phyloP scores from a whole-genome alignment of 2,888 invertebrate species.

The Gnatocerus cornutus region DNA sequence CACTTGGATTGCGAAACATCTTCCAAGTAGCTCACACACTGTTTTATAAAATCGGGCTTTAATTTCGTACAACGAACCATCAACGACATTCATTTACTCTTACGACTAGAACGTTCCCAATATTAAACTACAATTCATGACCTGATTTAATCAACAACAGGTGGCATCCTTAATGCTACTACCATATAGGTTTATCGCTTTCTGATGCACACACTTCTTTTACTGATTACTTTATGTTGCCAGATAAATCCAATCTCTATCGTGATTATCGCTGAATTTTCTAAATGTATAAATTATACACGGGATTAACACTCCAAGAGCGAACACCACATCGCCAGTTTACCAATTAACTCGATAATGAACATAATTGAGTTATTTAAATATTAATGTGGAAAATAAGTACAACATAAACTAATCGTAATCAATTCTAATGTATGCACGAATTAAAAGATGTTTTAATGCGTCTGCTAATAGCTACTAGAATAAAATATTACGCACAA shows the following conservation, averaged over 20 bases:
- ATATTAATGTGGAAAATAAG: constrained; percentile 1
- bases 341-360: constrained; percentile 1
- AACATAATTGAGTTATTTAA: constrained; percentile 1
- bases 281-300: background rate
- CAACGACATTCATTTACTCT: background rate
- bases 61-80: background rate
- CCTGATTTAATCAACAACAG: constrained; percentile 52
- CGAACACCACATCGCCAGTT: background rate
- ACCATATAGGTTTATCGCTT: constrained; percentile 27
- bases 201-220: constrained; percentile 17
- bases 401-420: constrained; percentile 3
- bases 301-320: background rate
- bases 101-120: constrained; percentile 4
- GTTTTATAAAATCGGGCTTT: constrained; percentile 44
- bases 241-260: background rate
- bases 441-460: constrained; percentile 4
- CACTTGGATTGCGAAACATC: constrained; percentile 63
- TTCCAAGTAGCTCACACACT: constrained; percentile 48
- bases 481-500: background rate
- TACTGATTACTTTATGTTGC: background rate
- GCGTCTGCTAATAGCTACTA: constrained; percentile 1
- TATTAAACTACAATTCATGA: constrained; percentile 15
- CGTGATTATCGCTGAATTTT: background rate
- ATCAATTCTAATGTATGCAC: constrained; percentile 2
- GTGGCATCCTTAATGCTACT: constrained; percentile 47